phyloP scores from a whole-genome alignment of 2,888 invertebrate species.

The Synergus umbraculus region DNA sequence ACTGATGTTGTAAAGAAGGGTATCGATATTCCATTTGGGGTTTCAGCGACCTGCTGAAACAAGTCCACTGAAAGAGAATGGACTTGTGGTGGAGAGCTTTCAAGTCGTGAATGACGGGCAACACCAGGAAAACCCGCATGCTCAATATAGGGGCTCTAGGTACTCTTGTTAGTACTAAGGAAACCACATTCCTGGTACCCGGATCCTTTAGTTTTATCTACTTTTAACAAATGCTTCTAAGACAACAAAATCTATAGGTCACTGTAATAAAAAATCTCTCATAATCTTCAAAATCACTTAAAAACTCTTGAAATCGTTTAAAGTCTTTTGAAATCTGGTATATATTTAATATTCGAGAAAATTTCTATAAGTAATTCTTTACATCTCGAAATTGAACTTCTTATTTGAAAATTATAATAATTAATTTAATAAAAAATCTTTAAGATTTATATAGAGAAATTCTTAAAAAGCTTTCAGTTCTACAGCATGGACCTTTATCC shows the following conservation, averaged over 20 bases:
- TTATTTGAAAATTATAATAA: too few species aligned
- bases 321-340: too few species aligned
- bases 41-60: not conserved
- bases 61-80: conserved; percentile 18
- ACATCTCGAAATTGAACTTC: too few species aligned
- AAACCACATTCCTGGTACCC: conserved; percentile 20
- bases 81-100: not conserved
- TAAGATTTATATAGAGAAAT: not conserved
- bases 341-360: too few species aligned
- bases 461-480: not conserved
- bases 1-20: conserved; percentile 15
- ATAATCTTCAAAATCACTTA: too few species aligned
- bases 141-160: not conserved
- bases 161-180: not conserved
- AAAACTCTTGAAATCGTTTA: too few species aligned
- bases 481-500: not conserved
- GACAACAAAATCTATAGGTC: not conserved
- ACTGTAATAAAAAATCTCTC: not conserved
- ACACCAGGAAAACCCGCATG: conserved; percentile 16
- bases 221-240: not conserved
- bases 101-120: not conserved
- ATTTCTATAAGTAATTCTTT: too few species aligned
- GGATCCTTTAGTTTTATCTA: conserved; percentile 4
- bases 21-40: conserved; percentile 27
- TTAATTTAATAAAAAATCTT: too few species aligned